These are phyloP conservation scores for Hydropotes inermis DNA, from an alignment of 2,113 vertebrate species.

Conservation along the genomic window DNA sequence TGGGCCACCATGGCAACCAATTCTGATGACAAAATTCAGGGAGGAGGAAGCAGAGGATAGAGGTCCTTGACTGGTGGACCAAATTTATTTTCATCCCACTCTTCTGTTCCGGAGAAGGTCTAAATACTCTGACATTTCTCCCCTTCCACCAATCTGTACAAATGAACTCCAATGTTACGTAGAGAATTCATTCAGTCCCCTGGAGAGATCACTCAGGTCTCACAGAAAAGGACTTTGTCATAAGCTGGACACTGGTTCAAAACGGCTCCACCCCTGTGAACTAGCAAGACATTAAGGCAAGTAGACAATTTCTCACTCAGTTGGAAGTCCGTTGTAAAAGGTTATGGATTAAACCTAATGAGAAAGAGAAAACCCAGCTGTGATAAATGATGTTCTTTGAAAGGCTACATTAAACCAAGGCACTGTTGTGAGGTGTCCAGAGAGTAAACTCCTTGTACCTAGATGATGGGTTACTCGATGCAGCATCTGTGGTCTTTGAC, in stretches of 20 bases:
- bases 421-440: not conserved
- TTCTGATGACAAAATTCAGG: not conserved
- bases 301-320: not conserved
- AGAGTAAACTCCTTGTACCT: not conserved
- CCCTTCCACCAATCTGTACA: not conserved
- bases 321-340: not conserved
- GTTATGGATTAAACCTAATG: not conserved
- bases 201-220: not conserved
- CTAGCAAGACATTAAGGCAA: not conserved
- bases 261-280: not conserved
- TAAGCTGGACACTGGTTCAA: not conserved
- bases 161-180: not conserved
- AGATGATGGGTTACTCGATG: not conserved
- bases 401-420: not conserved
- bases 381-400: not conserved
- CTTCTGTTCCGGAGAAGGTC: not conserved
- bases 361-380: not conserved
- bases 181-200: not conserved
- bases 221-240: not conserved
- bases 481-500: accelerated
- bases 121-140: not conserved
- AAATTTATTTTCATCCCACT: not conserved
- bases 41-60: not conserved
- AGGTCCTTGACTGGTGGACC: not conserved
- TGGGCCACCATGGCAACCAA: not conserved